Conservation (phyloP, 1,140 invertebrate genomes). For the Coptotermes formosanus region DNA sequence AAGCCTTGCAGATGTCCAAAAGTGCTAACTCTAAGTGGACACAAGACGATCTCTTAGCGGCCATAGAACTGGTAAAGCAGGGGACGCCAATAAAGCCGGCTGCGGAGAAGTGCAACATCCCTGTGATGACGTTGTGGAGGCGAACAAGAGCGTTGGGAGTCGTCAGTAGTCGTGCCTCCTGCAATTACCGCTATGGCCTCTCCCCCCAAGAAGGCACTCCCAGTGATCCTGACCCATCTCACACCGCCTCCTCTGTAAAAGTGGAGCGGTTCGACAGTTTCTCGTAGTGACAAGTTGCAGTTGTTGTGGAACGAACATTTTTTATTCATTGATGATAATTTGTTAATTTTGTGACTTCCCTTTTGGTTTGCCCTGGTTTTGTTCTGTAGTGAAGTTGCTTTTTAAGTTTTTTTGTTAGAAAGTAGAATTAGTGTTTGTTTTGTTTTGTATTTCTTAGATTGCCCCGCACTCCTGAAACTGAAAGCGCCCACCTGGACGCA, state of each 20-base stretch:
- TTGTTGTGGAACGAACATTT: neutral
- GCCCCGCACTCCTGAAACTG: slow-evolving; percentile 45
- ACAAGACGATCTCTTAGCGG: slow-evolving; percentile 37
- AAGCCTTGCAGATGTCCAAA: slow-evolving; percentile 37
- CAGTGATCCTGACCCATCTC: neutral
- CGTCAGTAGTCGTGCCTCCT: slow-evolving; percentile 37
- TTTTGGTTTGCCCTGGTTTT: slow-evolving; percentile 29
- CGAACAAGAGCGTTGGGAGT: slow-evolving; percentile 39
- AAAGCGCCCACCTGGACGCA: slow-evolving; percentile 76
- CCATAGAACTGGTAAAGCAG: slow-evolving; percentile 38
- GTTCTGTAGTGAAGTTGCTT: slow-evolving; percentile 30
- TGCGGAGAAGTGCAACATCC: slow-evolving; percentile 39
- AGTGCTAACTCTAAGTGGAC: slow-evolving; percentile 38
- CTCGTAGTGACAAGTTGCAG: neutral
- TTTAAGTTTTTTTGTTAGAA: slow-evolving; percentile 23
- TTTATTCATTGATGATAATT: neutral
- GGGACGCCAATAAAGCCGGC: slow-evolving; percentile 40
- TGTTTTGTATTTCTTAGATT: slow-evolving; percentile 39
- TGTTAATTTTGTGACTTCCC: neutral
- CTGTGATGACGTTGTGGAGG: slow-evolving; percentile 41
- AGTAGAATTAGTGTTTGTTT: slow-evolving; percentile 35
- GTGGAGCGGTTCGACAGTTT: neutral
- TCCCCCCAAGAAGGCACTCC: neutral
- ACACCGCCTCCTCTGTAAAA: neutral
- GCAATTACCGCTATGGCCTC: slow-evolving; percentile 31